These are phyloP conservation scores for Pipistrellus nathusii DNA, from an alignment of 2,797 vertebrate genomes.

Conservation along the genomic window DNA sequence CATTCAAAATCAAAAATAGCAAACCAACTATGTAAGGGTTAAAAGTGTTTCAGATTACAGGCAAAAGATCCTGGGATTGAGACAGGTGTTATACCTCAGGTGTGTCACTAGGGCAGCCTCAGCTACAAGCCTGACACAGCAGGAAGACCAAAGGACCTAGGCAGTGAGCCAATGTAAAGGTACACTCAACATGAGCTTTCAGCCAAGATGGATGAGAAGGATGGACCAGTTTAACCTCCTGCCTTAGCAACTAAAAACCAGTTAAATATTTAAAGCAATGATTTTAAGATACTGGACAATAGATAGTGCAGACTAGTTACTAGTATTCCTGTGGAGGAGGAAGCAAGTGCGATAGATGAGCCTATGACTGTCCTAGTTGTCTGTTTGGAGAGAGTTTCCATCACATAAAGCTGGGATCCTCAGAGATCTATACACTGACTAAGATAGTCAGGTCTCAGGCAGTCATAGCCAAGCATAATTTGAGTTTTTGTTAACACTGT, in stretches of 20 bases:
- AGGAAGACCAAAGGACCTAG: neutral
- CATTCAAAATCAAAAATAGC: neutral
- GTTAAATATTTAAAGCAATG: neutral
- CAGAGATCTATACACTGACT: neutral
- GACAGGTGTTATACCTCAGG: neutral
- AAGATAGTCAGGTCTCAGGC: neutral
- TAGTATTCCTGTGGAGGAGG: neutral
- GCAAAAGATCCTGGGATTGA: neutral
- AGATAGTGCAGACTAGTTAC: neutral
- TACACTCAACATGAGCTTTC: neutral
- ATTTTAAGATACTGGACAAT: neutral
- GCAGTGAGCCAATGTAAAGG: neutral
- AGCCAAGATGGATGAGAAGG: neutral
- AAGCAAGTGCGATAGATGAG: neutral
- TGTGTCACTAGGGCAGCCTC: neutral
- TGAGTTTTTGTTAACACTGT: neutral
- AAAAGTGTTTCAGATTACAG: neutral
- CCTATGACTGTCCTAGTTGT: neutral
- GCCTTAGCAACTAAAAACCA: neutral
- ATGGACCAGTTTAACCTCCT: neutral
- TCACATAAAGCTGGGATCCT: neutral
- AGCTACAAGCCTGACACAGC: neutral
- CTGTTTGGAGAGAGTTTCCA: neutral
- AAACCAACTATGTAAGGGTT: neutral
- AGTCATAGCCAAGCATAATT: neutral